Evolutionary conservation across 2,888 invertebrate species (phyloP).

Genomic region (Neocrepidodera transversa): DNA sequence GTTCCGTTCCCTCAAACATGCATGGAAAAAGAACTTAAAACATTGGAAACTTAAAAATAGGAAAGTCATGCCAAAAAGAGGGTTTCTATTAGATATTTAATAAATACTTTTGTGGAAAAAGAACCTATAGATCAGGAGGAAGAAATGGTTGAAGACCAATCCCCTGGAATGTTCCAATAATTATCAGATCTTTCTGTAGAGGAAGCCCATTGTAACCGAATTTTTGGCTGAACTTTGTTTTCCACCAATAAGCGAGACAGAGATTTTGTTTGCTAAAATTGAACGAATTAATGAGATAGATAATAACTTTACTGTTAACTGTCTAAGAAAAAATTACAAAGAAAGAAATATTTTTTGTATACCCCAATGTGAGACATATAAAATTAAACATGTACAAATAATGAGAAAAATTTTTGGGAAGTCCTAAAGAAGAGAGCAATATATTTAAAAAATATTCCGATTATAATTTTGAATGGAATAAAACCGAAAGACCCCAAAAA

Average conservation of each 20-base stretch:
- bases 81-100: conserved; percentile 24
- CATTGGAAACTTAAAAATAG: conserved; percentile 39
- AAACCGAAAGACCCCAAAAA: not conserved
- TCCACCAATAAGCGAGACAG: conserved; percentile 16
- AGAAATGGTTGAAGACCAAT: conserved; percentile 21
- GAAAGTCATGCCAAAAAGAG: conserved; percentile 26
- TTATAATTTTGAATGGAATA: not conserved
- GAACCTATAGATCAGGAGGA: conserved; percentile 18
- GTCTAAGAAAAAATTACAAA: conserved; percentile 26
- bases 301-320: too few species aligned
- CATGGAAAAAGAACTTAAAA: conserved; percentile 37
- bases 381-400: conserved; percentile 3
- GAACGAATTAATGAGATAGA: too few species aligned
- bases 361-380: conserved; percentile 22
- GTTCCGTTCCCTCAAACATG: too few species aligned
- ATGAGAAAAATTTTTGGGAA: conserved; percentile 7
- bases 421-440: conserved; percentile 1
- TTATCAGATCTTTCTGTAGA: conserved; percentile 12
- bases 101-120: conserved; percentile 20
- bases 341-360: conserved; percentile 24
- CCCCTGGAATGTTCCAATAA: conserved; percentile 20
- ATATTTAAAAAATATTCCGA: too few species aligned
- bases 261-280: conserved; percentile 22
- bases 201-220: conserved; percentile 9
- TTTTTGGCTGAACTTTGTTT: conserved; percentile 13